A percentile compares a stretch with the other conserved stretches of the same genome.
phyloP scores from a whole-genome alignment of 2,888 invertebrate genomes.

The Agrotis clavis region DNA sequence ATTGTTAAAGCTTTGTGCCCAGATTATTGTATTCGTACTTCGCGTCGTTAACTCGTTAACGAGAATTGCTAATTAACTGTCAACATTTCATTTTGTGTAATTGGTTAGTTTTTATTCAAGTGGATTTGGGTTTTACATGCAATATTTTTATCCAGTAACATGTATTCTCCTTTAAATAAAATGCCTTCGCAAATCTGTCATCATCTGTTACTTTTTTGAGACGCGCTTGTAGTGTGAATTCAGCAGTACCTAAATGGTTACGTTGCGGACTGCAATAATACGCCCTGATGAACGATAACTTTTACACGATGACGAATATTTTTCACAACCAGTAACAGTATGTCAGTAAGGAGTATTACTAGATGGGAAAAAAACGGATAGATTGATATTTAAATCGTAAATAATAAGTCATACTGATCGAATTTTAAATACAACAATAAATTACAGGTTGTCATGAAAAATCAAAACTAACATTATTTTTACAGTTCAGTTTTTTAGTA shows the following conservation, averaged over 20 bases:
- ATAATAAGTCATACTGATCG: background rate
- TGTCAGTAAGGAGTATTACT: too few relatives aligned
- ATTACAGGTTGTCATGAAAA: background rate
- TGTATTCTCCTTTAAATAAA: conserved; percentile 3
- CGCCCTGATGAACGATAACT: background rate
- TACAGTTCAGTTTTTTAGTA: too few relatives aligned
- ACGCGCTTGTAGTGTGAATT: background rate
- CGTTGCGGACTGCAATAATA: background rate
- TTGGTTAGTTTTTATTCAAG: background rate
- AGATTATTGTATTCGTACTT: conserved; percentile 49
- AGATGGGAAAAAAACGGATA: too few relatives aligned
- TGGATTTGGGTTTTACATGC: background rate
- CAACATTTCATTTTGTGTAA: conserved; percentile 4
- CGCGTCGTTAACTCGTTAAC: conserved; percentile 11
- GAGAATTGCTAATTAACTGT: conserved; percentile 10
- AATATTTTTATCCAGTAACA: background rate
- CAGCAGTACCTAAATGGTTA: background rate
- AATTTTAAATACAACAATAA: background rate
- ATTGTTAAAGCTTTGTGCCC: conserved; percentile 33
- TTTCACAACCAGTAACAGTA: too few relatives aligned
- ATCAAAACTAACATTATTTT: background rate
- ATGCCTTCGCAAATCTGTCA: conserved; percentile 1
- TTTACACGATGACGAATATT: too few relatives aligned
- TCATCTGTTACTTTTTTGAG: background rate
- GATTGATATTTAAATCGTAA: background rate